These are phyloP conservation scores for Xenentodon cancila DNA, from an alignment of 2,797 vertebrate genomes.

Conservation along the genomic window DNA sequence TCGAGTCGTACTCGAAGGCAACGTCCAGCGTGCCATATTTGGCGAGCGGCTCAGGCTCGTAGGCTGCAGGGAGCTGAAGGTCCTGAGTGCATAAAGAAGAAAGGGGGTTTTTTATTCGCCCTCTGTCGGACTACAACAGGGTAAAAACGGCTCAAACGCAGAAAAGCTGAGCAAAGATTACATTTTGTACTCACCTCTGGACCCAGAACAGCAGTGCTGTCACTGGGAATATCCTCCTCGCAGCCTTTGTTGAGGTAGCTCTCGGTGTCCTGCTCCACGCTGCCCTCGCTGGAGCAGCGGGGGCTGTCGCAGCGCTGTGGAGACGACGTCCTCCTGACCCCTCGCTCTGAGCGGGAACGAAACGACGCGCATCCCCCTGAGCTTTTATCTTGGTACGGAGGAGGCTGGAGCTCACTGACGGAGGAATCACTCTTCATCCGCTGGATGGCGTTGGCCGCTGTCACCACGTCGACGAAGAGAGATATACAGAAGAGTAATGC, in stretches of 20 bases:
- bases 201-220: slow-evolving; percentile 94
- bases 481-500: slow-evolving; percentile 16
- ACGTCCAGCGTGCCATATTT: slow-evolving; percentile 97
- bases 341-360: slow-evolving; percentile 83
- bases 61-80: slow-evolving; percentile 89
- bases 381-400: slow-evolving; percentile 90
- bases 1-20: slow-evolving; percentile 96
- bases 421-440: slow-evolving; percentile 89
- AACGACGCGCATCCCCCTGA: slow-evolving; percentile 68
- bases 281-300: slow-evolving; percentile 90
- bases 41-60: slow-evolving; percentile 93
- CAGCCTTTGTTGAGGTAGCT: slow-evolving; percentile 93
- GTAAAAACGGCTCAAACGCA: no score
- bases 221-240: slow-evolving; percentile 95
- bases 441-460: slow-evolving; percentile 89
- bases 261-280: slow-evolving; percentile 88
- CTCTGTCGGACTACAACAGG: no score
- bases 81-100: slow-evolving; percentile 62
- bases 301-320: slow-evolving; percentile 81
- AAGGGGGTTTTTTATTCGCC: neutral
- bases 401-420: slow-evolving; percentile 89
- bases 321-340: slow-evolving; percentile 82
- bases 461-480: slow-evolving; percentile 38
- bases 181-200: slow-evolving; percentile 84
- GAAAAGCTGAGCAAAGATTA: neutral